These are phyloP conservation scores for Mungos mungo DNA, from an alignment of 2,113 vertebrate genomes.

Conservation along the genomic window DNA sequence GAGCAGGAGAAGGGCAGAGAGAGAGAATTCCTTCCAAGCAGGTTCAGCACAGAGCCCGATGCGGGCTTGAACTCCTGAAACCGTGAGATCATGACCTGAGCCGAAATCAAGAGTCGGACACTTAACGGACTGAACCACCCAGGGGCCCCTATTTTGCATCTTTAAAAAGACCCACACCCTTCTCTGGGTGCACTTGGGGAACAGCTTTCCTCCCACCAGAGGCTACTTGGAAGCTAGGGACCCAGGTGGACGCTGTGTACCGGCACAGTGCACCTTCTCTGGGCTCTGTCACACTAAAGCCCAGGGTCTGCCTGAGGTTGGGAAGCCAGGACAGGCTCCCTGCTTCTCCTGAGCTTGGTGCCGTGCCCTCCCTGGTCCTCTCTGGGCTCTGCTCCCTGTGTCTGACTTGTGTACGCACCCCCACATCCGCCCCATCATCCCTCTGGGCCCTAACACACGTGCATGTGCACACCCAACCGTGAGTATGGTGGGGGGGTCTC, in stretches of 20 bases:
- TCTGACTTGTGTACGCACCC: background rate
- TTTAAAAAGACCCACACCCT: background rate
- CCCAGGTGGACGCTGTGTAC: background rate
- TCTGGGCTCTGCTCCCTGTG: background rate
- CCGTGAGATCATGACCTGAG: no score
- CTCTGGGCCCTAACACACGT: no score
- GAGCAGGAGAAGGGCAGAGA: no score
- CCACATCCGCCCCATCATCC: fast-evolving
- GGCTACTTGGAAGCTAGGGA: background rate
- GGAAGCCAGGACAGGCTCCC: background rate
- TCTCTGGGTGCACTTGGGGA: background rate
- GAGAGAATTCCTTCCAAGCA: no score
- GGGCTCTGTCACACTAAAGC: background rate
- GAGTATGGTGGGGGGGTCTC: fast-evolving
- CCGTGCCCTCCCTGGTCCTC: fast-evolving
- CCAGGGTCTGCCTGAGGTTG: fast-evolving
- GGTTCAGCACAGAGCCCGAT: no score
- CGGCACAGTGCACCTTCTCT: no score
- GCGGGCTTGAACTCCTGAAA: no score
- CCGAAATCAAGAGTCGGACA: no score
- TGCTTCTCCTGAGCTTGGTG: background rate
- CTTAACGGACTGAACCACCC: no score
- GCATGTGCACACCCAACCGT: fast-evolving
- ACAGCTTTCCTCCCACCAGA: background rate
- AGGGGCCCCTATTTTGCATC: background rate